phyloP scores from a whole-genome alignment of 1,140 invertebrate species.

The Brachionus rubens region DNA sequence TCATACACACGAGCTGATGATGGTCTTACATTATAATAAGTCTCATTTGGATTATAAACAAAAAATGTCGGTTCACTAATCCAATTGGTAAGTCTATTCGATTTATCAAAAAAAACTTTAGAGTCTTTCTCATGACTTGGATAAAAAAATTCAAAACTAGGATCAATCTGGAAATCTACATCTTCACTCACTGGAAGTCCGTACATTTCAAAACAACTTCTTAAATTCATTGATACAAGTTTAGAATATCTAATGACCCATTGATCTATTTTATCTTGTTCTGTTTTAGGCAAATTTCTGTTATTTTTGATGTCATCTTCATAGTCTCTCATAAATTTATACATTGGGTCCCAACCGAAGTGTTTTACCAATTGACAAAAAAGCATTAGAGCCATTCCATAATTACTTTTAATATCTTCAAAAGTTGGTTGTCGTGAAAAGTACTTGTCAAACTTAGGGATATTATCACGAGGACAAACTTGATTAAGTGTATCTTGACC shows the following conservation, averaged over 20 bases:
- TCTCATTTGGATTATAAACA: too few species aligned
- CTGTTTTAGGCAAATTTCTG: constrained; percentile 26
- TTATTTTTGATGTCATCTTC: constrained; percentile 38
- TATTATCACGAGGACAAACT: too few species aligned
- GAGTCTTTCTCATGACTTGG: not conserved
- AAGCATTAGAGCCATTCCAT: constrained; percentile 46
- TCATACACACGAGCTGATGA: too few species aligned
- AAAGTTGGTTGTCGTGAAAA: constrained; percentile 11
- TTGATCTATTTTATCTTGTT: constrained; percentile 48
- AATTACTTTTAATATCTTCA: constrained; percentile 46
- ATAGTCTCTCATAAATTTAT: constrained; percentile 47
- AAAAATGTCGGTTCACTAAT: too few species aligned
- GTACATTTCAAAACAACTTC: constrained; percentile 47
- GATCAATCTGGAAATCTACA: not conserved
- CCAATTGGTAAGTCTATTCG: too few species aligned
- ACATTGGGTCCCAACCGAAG: constrained; percentile 48
- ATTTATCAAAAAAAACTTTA: not conserved
- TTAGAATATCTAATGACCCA: constrained; percentile 48
- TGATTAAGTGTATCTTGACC: too few species aligned
- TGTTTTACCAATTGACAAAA: constrained; percentile 48
- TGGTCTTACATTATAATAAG: too few species aligned
- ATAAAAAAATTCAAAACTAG: not conserved
- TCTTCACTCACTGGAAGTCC: constrained; percentile 43
- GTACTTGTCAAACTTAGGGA: constrained; percentile 9
- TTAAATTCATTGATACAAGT: constrained; percentile 35